A percentile compares a stretch with the other conserved stretches of the same genome.
phyloP scores from a whole-genome alignment of 2,113 vertebrate species.

The Crotalus horridus region DNA sequence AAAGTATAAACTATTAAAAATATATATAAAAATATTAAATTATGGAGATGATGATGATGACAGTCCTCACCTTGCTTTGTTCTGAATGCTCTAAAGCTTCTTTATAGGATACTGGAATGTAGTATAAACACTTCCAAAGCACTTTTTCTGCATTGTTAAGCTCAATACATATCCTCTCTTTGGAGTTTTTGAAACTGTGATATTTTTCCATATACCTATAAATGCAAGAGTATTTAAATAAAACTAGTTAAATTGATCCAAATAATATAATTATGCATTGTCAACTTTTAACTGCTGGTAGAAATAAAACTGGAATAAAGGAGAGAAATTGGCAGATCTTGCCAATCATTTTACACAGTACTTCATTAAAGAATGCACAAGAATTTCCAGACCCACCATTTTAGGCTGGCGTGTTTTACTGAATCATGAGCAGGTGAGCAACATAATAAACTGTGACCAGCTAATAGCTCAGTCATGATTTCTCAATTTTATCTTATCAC shows the following conservation, averaged over 20 bases:
- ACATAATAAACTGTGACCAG: neutral
- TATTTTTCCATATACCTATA: conserved; percentile 79
- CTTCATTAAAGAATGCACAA: neutral
- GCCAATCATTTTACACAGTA: neutral
- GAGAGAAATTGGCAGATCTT: neutral
- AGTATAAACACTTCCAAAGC: conserved; percentile 64
- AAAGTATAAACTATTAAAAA: neutral
- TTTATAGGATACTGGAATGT: conserved; percentile 72
- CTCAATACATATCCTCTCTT: conserved; percentile 66
- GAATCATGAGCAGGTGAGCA: neutral
- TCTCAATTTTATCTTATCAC: neutral
- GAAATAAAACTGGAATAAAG: neutral
- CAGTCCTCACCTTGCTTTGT: conserved; percentile 72
- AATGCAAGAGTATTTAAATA: conserved; percentile 3
- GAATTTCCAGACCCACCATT: neutral
- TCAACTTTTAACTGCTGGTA: neutral
- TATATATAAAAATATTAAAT: neutral
- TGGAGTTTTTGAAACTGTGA: conserved; percentile 58
- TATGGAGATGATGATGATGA: too few relatives aligned
- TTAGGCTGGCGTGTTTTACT: neutral
- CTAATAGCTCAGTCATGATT: neutral
- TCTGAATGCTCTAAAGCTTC: conserved; percentile 75
- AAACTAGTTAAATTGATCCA: neutral
- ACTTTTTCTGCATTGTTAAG: conserved; percentile 64
- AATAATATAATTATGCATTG: neutral